Base-by-base conservation (phyloP, 2,888 invertebrate species). In the Habrosyne pyritoides region DNA sequence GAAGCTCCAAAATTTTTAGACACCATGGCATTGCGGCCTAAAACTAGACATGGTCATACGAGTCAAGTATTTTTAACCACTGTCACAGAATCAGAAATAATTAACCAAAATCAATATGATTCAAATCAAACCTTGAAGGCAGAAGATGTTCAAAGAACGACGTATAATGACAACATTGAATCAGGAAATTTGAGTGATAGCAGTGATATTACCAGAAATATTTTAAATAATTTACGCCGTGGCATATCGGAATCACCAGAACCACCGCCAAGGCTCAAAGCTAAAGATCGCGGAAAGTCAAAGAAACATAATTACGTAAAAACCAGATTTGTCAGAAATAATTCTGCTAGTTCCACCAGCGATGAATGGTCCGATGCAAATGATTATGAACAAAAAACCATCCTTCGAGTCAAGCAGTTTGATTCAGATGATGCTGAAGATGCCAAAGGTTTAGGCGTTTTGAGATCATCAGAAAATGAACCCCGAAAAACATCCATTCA, bases 21-120 rank as follows among this genome's bases (percentile, higher is more conserved):
- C 83, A 97, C 97, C 24, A 97, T 97, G 96, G 96, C 97, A 22
- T 90, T 97, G 69, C 94, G 97, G 67, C 93, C 95, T 54, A 94
- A 94, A 82, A 89, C 88, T 64, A 90, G 91, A 73, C 94, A 94
- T 78, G 92, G 93, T 46, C 94, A 95, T 79, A 93, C 94, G 21
- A 93, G 94, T 78, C 94, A 94, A 83, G 93, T 94, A 61, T 95
- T 96, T 82, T 84, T 93, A 21, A 90, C 93, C 82, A 67, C 93
- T 52, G 78, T 82, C 0, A 74, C 69, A 70, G 91, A 90, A 77
- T 70, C 71, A 48, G 84, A 86, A 55, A 57, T 68, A 22, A 61
- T 56, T 33, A 67, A 69, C 63, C 75, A 68, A 53, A 71, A 68
- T 64, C 67, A 70, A 53, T 71, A 67, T 48, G 61, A 71, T 53